Evolutionary conservation across 2,888 invertebrate genomes (phyloP), one percentile per base, ranked within the genome.

Genomic region (Sesia apiformis): DNA sequence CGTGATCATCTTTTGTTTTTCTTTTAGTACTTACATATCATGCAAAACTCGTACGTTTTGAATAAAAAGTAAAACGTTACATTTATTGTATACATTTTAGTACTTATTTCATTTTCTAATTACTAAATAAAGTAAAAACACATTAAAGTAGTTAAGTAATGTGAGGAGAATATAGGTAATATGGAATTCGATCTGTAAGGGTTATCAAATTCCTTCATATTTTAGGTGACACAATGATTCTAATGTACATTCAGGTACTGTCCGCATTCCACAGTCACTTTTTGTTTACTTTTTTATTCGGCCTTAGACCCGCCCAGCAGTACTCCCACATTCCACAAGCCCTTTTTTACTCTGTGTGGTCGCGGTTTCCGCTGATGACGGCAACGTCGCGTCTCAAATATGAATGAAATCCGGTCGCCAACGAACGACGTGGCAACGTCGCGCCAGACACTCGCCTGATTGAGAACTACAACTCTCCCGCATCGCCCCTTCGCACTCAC

Each of bases 281-380:
- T 57, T 59, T 67, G 69, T 70, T 72, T 74, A 75, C 75, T 79
- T 83, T 74, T 83, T 86, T 83, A 81, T 84, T 84, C 80, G 78
- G 78, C 80, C 74, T 81, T 83, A 84, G 82, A 78, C 77, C 83
- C 84, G 84, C 81, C 85, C 84, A 79, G 78, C 84, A 81, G 84
- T 86, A 84, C 84, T 76, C 84, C 84, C 87, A 85, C 88, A 88
- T 88, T 89, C 88, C 88, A 74, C 63, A 83, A 78, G 80, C 87
- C 79, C 81, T 84, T 88, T 88, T 87, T 89, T 89, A 88, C 86
- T 83, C 72, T 86, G 86, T 85, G 87, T 86, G 86, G 86, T 85
- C 88, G 88, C 84, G 84, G 87, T 89, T 89, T 89, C 89, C 89
- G 89, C 82, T 81, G 86, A 77, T 77, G 80, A 80, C 85, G 87